phyloP scores from a whole-genome alignment of 2,113 vertebrate species.

The Thalassarche chlororhynchos region DNA sequence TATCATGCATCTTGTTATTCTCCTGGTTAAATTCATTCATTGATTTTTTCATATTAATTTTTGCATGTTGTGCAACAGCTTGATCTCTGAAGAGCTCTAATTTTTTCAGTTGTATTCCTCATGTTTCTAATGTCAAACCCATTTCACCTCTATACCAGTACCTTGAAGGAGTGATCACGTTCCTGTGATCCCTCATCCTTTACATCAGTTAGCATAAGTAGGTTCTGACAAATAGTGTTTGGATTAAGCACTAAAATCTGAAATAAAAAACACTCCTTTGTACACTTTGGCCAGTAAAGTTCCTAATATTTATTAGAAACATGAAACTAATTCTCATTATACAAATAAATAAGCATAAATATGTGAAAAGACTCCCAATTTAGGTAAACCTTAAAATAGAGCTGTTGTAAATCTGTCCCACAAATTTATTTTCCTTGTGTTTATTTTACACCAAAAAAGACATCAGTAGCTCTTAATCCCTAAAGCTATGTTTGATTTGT shows the following conservation, averaged over 20 bases:
- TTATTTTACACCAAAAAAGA: background rate
- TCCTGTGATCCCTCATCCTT: background rate
- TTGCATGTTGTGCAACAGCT: background rate
- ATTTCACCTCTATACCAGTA: background rate
- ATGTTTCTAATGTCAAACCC: background rate
- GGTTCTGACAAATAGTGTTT: background rate
- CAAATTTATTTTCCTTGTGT: background rate
- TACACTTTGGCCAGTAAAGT: background rate
- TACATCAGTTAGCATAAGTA: background rate
- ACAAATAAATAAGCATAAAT: background rate
- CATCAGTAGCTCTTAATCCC: background rate
- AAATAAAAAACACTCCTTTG: background rate
- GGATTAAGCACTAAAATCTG: background rate
- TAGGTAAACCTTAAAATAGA: background rate
- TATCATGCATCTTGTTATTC: background rate
- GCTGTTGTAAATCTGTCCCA: background rate
- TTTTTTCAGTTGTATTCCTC: background rate
- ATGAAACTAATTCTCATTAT: background rate
- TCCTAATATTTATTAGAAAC: background rate
- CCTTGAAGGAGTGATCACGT: rapidly evolving
- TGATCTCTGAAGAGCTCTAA: background rate
- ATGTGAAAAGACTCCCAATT: background rate
- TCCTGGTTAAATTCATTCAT: background rate
- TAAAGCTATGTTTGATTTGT: background rate
- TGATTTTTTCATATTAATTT: background rate